phyloP scores from a whole-genome alignment of 1,140 invertebrate genomes.

The Drosophila rhopaloa region DNA sequence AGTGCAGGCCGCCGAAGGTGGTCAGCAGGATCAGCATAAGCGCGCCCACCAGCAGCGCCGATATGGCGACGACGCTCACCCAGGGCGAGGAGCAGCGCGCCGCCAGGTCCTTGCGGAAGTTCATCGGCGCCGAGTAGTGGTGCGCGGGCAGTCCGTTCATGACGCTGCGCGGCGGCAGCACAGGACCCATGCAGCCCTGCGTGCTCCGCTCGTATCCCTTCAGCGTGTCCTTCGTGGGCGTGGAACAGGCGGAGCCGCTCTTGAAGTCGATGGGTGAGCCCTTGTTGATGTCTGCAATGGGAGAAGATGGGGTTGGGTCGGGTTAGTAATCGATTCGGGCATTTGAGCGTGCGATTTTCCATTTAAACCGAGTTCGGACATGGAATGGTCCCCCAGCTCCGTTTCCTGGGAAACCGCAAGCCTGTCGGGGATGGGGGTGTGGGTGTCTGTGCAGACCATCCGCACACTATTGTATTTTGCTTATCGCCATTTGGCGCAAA shows the following conservation, averaged over 20 bases:
- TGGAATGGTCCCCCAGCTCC: neutral
- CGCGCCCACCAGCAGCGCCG: slow-evolving; percentile 91
- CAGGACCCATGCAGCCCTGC: slow-evolving; percentile 86
- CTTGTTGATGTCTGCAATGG: slow-evolving; percentile 91
- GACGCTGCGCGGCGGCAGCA: slow-evolving; percentile 90
- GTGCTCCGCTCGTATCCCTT: slow-evolving; percentile 89
- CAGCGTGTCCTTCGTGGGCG: slow-evolving; percentile 84
- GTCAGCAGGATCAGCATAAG: slow-evolving; percentile 94
- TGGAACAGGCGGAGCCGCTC: slow-evolving; percentile 84
- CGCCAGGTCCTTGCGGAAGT: slow-evolving; percentile 94
- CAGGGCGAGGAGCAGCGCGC: slow-evolving; percentile 96
- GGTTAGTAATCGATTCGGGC: slow-evolving; percentile 30
- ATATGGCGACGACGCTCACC: slow-evolving; percentile 93
- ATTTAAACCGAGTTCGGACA: slow-evolving; percentile 45
- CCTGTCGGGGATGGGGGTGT: neutral
- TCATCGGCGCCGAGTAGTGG: slow-evolving; percentile 85
- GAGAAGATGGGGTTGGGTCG: neutral
- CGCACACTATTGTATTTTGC: slow-evolving; percentile 74
- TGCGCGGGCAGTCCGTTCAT: slow-evolving; percentile 85
- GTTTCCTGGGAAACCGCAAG: slow-evolving; percentile 27
- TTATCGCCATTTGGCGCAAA: slow-evolving; percentile 81
- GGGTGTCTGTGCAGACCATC: slow-evolving; percentile 7
- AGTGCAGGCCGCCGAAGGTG: slow-evolving; percentile 92
- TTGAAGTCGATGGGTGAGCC: slow-evolving; percentile 95
- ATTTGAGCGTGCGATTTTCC: slow-evolving; percentile 14